These are phyloP conservation scores for Teleogryllus occipitalis DNA, from an alignment of 1,140 invertebrate genomes.

Conservation along the genomic window DNA sequence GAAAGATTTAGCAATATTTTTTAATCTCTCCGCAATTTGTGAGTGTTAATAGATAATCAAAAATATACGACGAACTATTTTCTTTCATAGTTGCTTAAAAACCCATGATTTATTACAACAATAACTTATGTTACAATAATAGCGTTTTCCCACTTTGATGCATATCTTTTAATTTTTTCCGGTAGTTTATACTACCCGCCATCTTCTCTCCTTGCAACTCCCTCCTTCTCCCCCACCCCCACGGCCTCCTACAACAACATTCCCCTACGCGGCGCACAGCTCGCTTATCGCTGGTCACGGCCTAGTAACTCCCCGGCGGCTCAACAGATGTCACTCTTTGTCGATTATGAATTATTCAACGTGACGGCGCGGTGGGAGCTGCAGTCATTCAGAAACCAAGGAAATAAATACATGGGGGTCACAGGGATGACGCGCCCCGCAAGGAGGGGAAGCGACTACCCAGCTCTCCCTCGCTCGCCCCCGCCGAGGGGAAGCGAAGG, in stretches of 20 bases:
- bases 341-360: slow-evolving; percentile 5
- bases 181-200: no score
- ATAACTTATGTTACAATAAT: no score
- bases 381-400: not conserved
- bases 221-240: no score
- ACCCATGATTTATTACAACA: no score
- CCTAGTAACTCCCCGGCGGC: not conserved
- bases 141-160: no score
- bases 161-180: no score
- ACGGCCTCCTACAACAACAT: not conserved
- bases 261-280: not conserved
- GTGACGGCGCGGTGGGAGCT: not conserved
- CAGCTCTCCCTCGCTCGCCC: not conserved
- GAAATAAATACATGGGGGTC: not conserved
- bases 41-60: no score
- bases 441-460: not conserved
- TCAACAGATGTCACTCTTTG: not conserved
- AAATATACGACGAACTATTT: no score
- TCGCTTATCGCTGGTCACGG: not conserved
- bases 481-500: no score
- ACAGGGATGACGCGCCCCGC: not conserved
- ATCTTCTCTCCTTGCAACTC: not conserved
- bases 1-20: no score
- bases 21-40: no score
- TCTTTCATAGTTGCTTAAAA: no score